Conservation (phyloP, 2,797 vertebrate species). For the Pangasius djambal region DNA sequence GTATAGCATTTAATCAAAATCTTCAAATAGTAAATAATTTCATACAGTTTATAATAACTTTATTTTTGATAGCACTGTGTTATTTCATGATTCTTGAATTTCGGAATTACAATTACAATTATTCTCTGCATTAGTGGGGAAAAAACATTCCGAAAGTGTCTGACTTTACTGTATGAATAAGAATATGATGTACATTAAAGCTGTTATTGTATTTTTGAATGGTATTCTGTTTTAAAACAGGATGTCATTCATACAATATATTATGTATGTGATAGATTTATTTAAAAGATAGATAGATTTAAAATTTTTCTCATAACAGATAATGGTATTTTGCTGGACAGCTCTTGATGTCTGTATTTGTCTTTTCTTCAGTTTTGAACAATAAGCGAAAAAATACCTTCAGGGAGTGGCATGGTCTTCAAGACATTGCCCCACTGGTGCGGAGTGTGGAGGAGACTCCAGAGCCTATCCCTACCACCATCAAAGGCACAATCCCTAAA, state of each 20-base stretch:
- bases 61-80: neutral
- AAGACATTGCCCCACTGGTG: slow-evolving; percentile 78
- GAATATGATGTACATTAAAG: neutral
- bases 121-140: neutral
- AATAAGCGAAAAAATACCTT: neutral
- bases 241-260: neutral
- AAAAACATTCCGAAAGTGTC: neutral
- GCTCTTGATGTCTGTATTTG: neutral
- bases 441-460: slow-evolving; percentile 81
- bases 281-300: neutral
- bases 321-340: neutral
- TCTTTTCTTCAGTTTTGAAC: neutral
- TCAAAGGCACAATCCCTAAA: slow-evolving; percentile 81
- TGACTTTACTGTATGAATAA: neutral
- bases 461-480: slow-evolving; percentile 71
- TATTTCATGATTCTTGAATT: too few relatives aligned
- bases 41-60: neutral
- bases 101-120: neutral
- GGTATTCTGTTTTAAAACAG: neutral
- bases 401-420: slow-evolving; percentile 65
- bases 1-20: neutral
- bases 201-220: neutral
- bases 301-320: neutral
- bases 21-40: neutral
- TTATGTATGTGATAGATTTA: neutral